Conservation (phyloP, 2,113 vertebrate genomes). For the Micronisus gabar region DNA sequence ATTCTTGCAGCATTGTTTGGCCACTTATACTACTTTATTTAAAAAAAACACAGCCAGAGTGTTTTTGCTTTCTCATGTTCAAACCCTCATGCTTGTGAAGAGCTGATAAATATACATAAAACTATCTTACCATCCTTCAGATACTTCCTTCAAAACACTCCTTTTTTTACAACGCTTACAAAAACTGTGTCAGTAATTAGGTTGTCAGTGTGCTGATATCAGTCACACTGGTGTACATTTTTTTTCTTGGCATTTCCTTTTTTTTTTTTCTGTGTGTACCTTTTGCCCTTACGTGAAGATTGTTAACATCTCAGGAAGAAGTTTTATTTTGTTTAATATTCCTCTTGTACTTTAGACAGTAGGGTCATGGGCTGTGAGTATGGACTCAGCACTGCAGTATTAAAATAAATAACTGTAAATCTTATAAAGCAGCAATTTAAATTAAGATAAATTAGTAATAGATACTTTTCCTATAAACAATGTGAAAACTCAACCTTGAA, state of each 20-base stretch:
- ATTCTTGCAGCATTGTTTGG: not conserved
- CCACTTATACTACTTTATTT: not conserved
- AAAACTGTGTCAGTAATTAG: not conserved
- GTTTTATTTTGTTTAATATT: not conserved
- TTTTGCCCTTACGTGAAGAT: not conserved
- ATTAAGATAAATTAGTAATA: not conserved
- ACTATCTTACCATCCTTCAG: not conserved
- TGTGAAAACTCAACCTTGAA: not conserved
- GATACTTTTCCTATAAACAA: not conserved
- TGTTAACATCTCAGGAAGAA: not conserved
- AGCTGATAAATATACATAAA: not conserved
- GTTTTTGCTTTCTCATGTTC: not conserved
- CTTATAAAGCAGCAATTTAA: not conserved
- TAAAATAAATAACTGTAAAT: not conserved
- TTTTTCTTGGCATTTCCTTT: not conserved
- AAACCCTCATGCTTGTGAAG: not conserved
- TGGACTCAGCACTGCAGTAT: not conserved
- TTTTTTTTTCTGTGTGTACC: not conserved
- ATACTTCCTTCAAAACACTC: not conserved
- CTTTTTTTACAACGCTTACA: not conserved
- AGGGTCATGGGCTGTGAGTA: not conserved
- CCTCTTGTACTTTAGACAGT: not conserved
- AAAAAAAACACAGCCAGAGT: not conserved
- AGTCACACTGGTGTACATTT: not conserved
- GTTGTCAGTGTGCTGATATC: not conserved